Conservation (phyloP, 2,888 invertebrate genomes). For the Erannis defoliaria region DNA sequence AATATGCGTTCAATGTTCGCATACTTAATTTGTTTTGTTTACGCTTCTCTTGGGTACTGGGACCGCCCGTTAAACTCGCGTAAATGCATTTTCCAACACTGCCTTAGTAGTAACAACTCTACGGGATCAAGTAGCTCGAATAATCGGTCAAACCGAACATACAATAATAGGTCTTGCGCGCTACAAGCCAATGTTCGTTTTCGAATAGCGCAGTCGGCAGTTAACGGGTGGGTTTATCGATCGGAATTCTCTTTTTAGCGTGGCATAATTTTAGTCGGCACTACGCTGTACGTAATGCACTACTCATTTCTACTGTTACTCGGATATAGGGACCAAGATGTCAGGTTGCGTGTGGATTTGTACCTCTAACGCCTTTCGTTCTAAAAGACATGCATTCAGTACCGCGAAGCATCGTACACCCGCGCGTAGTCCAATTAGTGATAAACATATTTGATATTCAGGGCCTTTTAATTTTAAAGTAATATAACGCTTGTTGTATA, state of each 20-base stretch:
- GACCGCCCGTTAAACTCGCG: constrained; percentile 33
- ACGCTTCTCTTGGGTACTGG: constrained; percentile 20
- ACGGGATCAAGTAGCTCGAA: constrained; percentile 40
- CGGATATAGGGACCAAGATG: constrained; percentile 71
- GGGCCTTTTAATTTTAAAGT: constrained; percentile 82
- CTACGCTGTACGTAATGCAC: constrained; percentile 39
- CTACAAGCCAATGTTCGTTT: constrained; percentile 30
- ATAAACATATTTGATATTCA: constrained; percentile 74
- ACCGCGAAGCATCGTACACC: constrained; percentile 51
- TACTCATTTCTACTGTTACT: constrained; percentile 52
- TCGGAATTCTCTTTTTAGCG: constrained; percentile 50
- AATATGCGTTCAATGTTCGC: constrained; percentile 38
- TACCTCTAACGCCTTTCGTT: constrained; percentile 53
- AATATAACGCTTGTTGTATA: constrained; percentile 81
- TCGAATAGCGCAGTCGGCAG: constrained; percentile 33
- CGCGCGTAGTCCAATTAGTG: constrained; percentile 63
- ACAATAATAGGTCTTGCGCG: constrained; percentile 33
- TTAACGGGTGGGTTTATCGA: constrained; percentile 47
- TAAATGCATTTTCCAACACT: constrained; percentile 37
- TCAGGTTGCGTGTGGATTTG: constrained; percentile 57
- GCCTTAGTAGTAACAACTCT: constrained; percentile 33
- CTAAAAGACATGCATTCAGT: constrained; percentile 75
- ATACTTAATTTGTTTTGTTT: constrained; percentile 22
- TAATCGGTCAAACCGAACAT: constrained; percentile 42
- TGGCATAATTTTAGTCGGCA: constrained; percentile 44